phyloP scores from a whole-genome alignment of 2,888 invertebrate genomes.

The Netelia inedita region DNA sequence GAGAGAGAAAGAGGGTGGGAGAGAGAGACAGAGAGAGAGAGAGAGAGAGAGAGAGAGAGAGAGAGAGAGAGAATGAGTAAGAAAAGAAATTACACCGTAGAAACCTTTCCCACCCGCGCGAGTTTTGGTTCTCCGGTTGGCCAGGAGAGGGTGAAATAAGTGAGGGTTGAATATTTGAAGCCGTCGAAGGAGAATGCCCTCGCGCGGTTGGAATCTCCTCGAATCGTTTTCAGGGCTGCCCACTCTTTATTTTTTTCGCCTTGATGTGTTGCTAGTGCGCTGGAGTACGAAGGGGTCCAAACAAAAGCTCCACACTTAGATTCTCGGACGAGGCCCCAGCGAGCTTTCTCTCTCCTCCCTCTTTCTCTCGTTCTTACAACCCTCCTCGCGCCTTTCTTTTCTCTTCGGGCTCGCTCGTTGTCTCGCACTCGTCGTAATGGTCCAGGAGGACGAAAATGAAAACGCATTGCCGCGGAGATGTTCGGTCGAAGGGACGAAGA shows the following conservation, averaged over 20 bases:
- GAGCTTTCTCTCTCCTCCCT: conserved; percentile 55
- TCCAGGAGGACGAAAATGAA: conserved; percentile 62
- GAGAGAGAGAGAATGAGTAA: no score
- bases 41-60: conserved; percentile 34
- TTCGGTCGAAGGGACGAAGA: conserved; percentile 57
- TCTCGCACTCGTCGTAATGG: conserved; percentile 39
- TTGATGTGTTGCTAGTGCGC: conserved; percentile 36
- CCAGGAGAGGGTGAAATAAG: conserved; percentile 23
- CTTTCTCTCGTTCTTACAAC: conserved; percentile 39
- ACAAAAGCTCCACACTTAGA: conserved; percentile 68
- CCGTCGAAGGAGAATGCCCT: conserved; percentile 44
- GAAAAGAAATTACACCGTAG: no score
- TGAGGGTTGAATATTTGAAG: conserved; percentile 69
- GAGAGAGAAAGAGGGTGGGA: conserved; percentile 6
- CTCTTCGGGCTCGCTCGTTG: conserved; percentile 28
- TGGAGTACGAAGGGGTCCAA: conserved; percentile 65
- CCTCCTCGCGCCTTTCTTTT: conserved; percentile 8
- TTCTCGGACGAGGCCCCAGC: conserved; percentile 61
- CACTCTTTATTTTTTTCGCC: conserved; percentile 49
- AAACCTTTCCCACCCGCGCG: conserved; percentile 51
- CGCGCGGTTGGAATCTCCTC: conserved; percentile 33
- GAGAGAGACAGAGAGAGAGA: conserved; percentile 1
- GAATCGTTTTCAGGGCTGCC: conserved; percentile 64
- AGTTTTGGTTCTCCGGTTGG: background rate
- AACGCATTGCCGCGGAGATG: conserved; percentile 64